Conservation (phyloP, 2,888 invertebrate genomes). For the Yponomeuta evonymella region DNA sequence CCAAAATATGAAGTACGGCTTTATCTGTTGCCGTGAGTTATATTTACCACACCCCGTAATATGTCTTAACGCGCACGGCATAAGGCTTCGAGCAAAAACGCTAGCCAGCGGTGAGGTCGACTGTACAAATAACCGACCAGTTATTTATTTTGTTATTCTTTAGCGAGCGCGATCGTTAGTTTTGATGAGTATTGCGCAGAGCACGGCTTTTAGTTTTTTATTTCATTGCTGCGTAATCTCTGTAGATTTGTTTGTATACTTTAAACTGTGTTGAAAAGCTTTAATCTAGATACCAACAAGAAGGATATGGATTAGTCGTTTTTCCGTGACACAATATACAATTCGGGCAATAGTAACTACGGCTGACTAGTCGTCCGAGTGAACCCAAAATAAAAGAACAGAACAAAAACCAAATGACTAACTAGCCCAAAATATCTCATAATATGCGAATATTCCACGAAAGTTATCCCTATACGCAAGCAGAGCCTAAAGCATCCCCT, state of each 20-base stretch:
- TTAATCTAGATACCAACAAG: not conserved
- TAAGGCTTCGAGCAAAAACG: too few species aligned
- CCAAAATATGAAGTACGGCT: too few species aligned
- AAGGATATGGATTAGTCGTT: not conserved
- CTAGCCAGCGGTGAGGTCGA: too few species aligned
- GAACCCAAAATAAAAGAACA: too few species aligned
- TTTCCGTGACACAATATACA: too few species aligned
- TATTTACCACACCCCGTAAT: too few species aligned
- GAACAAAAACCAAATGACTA: too few species aligned
- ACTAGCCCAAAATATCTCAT: not conserved
- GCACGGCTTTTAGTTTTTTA: conserved; percentile 22
- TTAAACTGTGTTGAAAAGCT: not conserved
- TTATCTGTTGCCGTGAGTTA: too few species aligned
- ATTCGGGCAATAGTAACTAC: too few species aligned
- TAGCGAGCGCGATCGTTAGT: conserved; percentile 54
- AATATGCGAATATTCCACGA: conserved; percentile 12
- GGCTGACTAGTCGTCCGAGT: too few species aligned
- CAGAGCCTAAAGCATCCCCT: conserved; percentile 44
- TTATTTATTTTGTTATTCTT: conserved; percentile 62
- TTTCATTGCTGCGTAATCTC: conserved; percentile 13
- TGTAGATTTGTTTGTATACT: not conserved
- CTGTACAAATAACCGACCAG: conserved; percentile 24
- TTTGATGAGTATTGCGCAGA: conserved; percentile 44
- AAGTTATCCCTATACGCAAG: conserved; percentile 29
- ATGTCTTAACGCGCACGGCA: too few species aligned